Percentiles rank a stretch among this genome's conserved stretches.
These are phyloP conservation scores for Turritopsis dohrnii DNA, from an alignment of 30 jellyfish, hydroid and myxozoan species.

Conservation along the genomic window DNA sequence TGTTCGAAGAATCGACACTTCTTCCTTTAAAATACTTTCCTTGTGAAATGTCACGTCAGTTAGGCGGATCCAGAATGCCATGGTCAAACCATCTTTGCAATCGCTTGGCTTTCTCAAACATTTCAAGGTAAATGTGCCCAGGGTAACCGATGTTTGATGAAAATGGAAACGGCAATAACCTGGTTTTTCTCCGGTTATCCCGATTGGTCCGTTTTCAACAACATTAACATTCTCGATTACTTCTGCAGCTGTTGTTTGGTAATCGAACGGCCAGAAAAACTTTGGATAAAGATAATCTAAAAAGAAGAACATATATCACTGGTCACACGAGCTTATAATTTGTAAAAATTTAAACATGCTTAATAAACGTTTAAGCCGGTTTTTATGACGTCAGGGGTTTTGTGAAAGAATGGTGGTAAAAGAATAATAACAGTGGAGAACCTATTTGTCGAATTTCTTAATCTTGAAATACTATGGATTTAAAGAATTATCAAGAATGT, in stretches of 20 bases:
- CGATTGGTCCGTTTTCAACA: neutral
- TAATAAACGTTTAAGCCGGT: too few species aligned
- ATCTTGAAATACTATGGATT: too few species aligned
- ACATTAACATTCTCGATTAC: neutral
- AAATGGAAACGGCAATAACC: neutral
- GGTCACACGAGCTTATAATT: too few species aligned
- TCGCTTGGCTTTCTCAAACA: neutral
- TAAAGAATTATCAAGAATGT: too few species aligned
- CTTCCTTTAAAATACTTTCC: neutral
- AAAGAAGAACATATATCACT: neutral
- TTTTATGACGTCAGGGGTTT: too few species aligned
- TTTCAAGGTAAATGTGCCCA: neutral
- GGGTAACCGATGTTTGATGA: neutral
- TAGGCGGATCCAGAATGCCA: neutral
- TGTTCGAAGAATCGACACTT: neutral
- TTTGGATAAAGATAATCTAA: neutral
- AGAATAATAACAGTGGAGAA: too few species aligned
- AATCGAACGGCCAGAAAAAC: neutral
- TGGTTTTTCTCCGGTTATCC: neutral
- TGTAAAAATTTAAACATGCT: too few species aligned
- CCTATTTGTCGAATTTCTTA: too few species aligned
- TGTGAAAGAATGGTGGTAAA: too few species aligned
- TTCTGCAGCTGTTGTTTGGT: neutral
- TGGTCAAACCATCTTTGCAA: neutral
- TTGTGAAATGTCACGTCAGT: neutral